phyloP scores from a whole-genome alignment of 1,140 invertebrate genomes.

The Saccostrea glomerata region DNA sequence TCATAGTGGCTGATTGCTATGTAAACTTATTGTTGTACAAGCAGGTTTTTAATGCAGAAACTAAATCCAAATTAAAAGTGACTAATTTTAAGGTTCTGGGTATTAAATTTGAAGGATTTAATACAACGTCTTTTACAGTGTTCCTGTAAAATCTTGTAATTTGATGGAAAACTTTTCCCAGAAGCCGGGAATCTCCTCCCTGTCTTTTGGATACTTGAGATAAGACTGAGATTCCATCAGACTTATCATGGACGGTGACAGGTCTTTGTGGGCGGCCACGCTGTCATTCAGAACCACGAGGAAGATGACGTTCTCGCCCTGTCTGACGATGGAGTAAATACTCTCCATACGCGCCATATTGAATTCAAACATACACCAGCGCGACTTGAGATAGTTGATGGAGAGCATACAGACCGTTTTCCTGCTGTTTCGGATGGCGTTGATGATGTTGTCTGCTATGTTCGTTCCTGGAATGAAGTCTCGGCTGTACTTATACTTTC shows the following conservation, averaged over 20 bases:
- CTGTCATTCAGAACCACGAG: slow-evolving; percentile 60
- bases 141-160: not conserved
- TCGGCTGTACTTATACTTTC: slow-evolving; percentile 45
- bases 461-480: slow-evolving; percentile 67
- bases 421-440: slow-evolving; percentile 82
- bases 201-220: slow-evolving; percentile 54
- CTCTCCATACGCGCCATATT: slow-evolving; percentile 76
- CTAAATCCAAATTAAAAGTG: no score
- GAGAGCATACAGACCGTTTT: slow-evolving; percentile 84
- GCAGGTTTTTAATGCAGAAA: no score
- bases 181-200: slow-evolving; percentile 43
- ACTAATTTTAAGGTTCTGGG: no score
- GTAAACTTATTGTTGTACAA: no score
- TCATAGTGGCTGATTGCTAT: no score
- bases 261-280: slow-evolving; percentile 35
- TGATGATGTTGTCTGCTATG: slow-evolving; percentile 83
- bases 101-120: no score
- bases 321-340: slow-evolving; percentile 42
- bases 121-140: no score
- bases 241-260: slow-evolving; percentile 55
- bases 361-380: slow-evolving; percentile 85
- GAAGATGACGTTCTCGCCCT: slow-evolving; percentile 54
- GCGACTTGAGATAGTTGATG: slow-evolving; percentile 83
- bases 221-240: slow-evolving; percentile 57
- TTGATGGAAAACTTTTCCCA: slow-evolving; percentile 41